Percentiles rank a stretch among this genome's conserved stretches.
Evolutionary conservation across 2,113 vertebrate species (phyloP).

Genomic region (Baryphthengus martii): DNA sequence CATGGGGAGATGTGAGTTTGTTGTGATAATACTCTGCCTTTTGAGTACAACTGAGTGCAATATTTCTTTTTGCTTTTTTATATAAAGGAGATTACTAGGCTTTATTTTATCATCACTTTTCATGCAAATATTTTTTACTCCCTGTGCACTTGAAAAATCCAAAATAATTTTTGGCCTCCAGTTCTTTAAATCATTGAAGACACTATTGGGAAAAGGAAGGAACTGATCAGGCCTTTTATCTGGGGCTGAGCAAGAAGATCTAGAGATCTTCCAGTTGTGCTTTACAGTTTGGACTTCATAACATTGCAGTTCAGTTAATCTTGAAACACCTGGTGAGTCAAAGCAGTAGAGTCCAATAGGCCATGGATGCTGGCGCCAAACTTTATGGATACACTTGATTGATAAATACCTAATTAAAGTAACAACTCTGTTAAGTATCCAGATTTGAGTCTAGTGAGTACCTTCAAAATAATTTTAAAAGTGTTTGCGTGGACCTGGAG

Average conservation of each 20-base stretch:
- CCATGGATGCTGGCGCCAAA: neutral
- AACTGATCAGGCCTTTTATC: neutral
- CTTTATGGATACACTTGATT: neutral
- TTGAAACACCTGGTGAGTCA: neutral
- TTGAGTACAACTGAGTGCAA: neutral
- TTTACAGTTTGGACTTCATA: neutral
- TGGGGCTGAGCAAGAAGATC: neutral
- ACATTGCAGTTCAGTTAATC: neutral
- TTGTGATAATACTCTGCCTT: neutral
- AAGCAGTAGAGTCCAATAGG: neutral
- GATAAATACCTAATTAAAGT: neutral
- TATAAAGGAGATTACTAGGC: neutral
- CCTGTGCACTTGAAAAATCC: neutral
- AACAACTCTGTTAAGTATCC: neutral
- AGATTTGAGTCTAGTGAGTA: neutral
- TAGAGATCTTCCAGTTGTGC: neutral
- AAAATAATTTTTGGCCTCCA: neutral
- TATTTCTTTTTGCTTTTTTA: neutral
- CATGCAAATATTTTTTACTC: neutral
- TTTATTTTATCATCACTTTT: neutral
- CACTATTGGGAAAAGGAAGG: neutral
- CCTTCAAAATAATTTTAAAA: neutral
- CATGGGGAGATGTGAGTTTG: neutral
- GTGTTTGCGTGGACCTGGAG: neutral
- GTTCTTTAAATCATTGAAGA: neutral